Evolutionary conservation across 2,888 invertebrate genomes (phyloP).

Genomic region (Trissonchulus sp.): DNA sequence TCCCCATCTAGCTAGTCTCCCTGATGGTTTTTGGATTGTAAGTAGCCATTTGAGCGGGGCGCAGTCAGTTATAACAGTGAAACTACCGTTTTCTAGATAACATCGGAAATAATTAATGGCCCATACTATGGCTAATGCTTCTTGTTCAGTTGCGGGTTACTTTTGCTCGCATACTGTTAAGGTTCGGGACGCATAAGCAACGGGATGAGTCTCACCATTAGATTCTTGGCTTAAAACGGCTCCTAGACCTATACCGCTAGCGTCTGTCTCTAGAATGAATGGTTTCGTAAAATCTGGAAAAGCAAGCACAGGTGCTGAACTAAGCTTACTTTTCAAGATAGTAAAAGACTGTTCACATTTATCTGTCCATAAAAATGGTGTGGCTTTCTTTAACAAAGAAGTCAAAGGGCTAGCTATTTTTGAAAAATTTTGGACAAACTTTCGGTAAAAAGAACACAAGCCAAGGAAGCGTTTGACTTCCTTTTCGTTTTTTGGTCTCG

Average conservation of each 20-base stretch:
- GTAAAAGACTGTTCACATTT: not conserved
- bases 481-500: not conserved
- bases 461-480: conserved; percentile 17
- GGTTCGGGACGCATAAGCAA: conserved; percentile 18
- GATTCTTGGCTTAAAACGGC: conserved; percentile 21
- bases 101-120: conserved; percentile 13
- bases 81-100: not conserved
- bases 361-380: not conserved
- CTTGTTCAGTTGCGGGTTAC: conserved; percentile 16
- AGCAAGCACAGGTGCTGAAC: not conserved
- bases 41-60: conserved; percentile 7
- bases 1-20: not conserved
- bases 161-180: conserved; percentile 16
- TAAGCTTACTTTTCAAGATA: conserved; percentile 1
- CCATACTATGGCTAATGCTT: conserved; percentile 21
- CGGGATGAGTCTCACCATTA: not conserved
- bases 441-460: not conserved
- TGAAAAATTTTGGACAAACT: conserved; percentile 7
- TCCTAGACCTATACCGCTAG: conserved; percentile 8
- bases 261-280: conserved; percentile 21
- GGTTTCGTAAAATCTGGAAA: conserved; percentile 26
- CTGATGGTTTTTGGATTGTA: not conserved
- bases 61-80: conserved; percentile 23
- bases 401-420: not conserved
- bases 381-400: not conserved